A percentile compares a stretch with the other conserved stretches of the same genome.
These are phyloP conservation scores for Myiozetetes cayanensis DNA, from an alignment of 2,113 vertebrate species.

Conservation along the genomic window DNA sequence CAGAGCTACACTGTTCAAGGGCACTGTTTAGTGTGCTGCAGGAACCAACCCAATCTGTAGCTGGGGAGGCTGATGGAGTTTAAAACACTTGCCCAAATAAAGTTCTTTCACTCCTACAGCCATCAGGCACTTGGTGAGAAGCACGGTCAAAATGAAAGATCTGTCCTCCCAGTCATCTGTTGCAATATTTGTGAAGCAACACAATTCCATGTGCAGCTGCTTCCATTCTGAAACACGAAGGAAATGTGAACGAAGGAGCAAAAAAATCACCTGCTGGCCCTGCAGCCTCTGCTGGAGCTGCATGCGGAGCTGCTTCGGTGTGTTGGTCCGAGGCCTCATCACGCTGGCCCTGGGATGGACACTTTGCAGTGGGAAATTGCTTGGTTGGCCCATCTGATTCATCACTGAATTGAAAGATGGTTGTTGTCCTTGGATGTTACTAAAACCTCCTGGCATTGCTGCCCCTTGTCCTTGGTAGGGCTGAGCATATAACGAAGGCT, in stretches of 20 bases:
- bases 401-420: conserved; percentile 86
- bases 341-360: conserved; percentile 85
- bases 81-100: neutral
- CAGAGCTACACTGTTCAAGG: neutral
- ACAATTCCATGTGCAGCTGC: neutral
- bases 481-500: conserved; percentile 84
- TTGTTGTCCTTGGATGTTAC: conserved; percentile 83
- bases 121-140: neutral
- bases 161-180: neutral
- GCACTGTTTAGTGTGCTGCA: neutral
- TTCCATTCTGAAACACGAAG: neutral
- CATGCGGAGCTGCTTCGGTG: conserved; percentile 89
- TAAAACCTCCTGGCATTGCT: conserved; percentile 82
- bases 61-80: neutral
- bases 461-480: conserved; percentile 85
- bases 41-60: neutral
- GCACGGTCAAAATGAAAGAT: neutral
- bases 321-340: conserved; percentile 85
- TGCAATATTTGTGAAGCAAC: neutral
- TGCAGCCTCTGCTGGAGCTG: conserved; percentile 97
- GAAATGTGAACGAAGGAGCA: neutral
- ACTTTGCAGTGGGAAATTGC: conserved; percentile 79
- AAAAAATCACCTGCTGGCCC: conserved; percentile 87
- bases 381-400: conserved; percentile 79
- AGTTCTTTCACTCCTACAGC: neutral